Conservation (phyloP, 2,113 vertebrate species). For the Eulemur macaco region DNA sequence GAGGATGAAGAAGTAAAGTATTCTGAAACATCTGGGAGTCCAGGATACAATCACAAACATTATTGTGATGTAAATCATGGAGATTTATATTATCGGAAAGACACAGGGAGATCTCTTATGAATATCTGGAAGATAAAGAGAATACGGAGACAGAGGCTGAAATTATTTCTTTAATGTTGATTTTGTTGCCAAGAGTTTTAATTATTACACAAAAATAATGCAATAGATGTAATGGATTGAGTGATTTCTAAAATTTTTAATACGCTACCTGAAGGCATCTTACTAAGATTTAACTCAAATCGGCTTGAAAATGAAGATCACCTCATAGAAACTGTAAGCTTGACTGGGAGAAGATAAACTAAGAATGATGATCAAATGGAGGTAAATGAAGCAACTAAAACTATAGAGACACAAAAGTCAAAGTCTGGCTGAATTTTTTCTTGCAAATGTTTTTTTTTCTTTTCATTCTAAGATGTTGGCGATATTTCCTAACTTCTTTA, state of each 20-base stretch:
- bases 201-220: background rate
- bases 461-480: background rate
- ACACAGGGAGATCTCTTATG: background rate
- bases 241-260: slow-evolving; percentile 23
- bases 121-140: background rate
- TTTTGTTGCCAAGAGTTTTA: slow-evolving; percentile 10
- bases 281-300: background rate
- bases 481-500: background rate
- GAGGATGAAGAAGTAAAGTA: background rate
- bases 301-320: background rate
- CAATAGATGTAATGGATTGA: background rate
- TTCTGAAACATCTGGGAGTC: background rate
- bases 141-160: background rate
- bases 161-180: background rate
- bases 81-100: background rate
- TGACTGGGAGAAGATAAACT: background rate
- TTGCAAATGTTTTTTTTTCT: background rate
- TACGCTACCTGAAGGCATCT: background rate
- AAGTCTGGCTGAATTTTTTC: background rate
- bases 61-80: slow-evolving; percentile 25
- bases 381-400: background rate
- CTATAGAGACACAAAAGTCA: background rate
- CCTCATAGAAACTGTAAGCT: background rate
- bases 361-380: background rate
- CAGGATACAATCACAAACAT: background rate